phyloP scores from a whole-genome alignment of 1,140 invertebrate species.

The Neodiprion fabricii region DNA sequence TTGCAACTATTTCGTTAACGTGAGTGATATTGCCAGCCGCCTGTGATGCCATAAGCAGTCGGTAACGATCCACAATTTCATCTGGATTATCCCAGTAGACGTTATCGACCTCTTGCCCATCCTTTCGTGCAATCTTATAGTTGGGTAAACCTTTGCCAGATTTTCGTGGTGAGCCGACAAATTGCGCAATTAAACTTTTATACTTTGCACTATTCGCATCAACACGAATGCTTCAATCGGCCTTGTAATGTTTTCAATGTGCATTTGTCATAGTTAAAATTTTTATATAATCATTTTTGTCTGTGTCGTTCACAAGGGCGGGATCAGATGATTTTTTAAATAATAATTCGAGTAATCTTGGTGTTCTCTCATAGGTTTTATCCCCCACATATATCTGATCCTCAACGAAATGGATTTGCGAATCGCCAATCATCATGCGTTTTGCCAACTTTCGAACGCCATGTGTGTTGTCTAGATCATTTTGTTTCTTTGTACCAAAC shows the following conservation, averaged over 20 bases:
- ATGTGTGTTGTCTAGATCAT: background rate
- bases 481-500: background rate
- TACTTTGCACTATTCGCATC: background rate
- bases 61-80: slow-evolving; percentile 39
- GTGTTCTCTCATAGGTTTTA: background rate
- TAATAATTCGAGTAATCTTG: background rate
- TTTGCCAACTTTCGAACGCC: background rate
- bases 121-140: background rate
- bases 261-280: background rate
- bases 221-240: background rate
- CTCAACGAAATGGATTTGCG: background rate
- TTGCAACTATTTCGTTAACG: no score
- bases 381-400: background rate
- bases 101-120: slow-evolving; percentile 27
- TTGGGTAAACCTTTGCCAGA: background rate
- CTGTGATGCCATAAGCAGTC: no score
- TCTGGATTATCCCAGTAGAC: slow-evolving; percentile 48
- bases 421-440: background rate
- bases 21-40: no score
- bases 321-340: background rate
- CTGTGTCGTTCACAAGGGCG: background rate
- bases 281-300: background rate
- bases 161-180: background rate
- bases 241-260: background rate
- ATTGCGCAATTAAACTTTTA: background rate